Evolutionary conservation across 1,140 invertebrate genomes (phyloP), one percentile per base, ranked within the genome.

Genomic region (Drosophila saltans): DNA sequence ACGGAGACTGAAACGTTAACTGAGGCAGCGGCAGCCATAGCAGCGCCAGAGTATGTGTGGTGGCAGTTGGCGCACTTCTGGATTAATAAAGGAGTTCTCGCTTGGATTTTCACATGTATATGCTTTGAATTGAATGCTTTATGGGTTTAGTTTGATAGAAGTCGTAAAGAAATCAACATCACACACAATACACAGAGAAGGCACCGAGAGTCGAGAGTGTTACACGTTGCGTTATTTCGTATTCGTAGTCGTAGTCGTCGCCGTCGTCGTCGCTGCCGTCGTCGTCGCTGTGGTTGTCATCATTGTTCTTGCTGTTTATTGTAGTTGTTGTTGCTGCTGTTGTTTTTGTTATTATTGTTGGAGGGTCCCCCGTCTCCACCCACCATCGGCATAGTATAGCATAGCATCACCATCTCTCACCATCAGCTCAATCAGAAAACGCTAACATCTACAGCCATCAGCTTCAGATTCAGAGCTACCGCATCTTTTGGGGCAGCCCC

Each of bases 111-210:
- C 84, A 91, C 90, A 91, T 92, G 91, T 92, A 92, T 91, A 92
- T 92, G 89, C 79, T 88, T 74, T 83, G 90, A 92, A 92, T 92
- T 91, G 91, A 91, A 92, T 92, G 89, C 91, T 92, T 92, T 92
- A 92, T 92, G 91, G 91, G 90, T 92, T 92, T 92, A 92, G 91
- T 92, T 92, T 89, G 90, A 91, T 90, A 91, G 90, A 90, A 92
- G 91, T 92, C 91, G 91, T 92, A 92, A 92, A 92, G 91, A 92
- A 92, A 92, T 92, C 91, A 92, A 92, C 91, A 92, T 92, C 91
- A 91, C 66, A 91, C 83, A 91, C 45, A 52, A 52, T 52, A 90
- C 52, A 80, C 72, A 84, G 45, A 52, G 45, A 81, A 91, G 79
- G 84, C 84, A 88, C 72, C 36, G 57, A 36, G 57, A 59, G 57